A percentile compares a stretch with the other conserved stretches of the same genome.
Evolutionary conservation across 2,888 invertebrate genomes (phyloP).

Genomic region (Chrysolina americana): DNA sequence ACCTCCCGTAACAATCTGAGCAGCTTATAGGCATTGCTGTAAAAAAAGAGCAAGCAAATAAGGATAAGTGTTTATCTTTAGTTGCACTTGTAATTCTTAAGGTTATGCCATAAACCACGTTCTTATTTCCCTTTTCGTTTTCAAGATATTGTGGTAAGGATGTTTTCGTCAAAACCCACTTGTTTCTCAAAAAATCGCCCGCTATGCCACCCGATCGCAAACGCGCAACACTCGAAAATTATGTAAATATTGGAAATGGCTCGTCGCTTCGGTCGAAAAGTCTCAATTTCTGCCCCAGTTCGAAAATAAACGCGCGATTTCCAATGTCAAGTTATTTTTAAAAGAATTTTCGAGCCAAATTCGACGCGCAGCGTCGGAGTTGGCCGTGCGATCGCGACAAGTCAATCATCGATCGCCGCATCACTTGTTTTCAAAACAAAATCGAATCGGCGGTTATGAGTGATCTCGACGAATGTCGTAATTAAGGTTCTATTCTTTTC

Average conservation of each 20-base stretch:
- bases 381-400: conserved; percentile 4
- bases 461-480: neutral
- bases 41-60: no score
- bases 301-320: conserved; percentile 42
- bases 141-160: no score
- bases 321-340: conserved; percentile 46
- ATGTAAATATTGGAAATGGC: conserved; percentile 37
- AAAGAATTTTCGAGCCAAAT: conserved; percentile 32
- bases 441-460: conserved; percentile 5
- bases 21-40: no score
- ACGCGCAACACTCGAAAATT: conserved; percentile 27
- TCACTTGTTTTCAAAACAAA: conserved; percentile 16
- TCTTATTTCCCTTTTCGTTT: no score
- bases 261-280: conserved; percentile 27
- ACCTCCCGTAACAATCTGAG: no score
- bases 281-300: conserved; percentile 35
- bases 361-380: conserved; percentile 11
- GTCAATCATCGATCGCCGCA: conserved; percentile 19
- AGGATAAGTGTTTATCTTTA: no score
- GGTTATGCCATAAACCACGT: no score
- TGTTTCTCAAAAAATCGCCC: no score
- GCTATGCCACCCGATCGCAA: no score
- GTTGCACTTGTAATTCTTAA: no score
- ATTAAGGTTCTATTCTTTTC: neutral
- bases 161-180: no score